Evolutionary conservation across 2,888 invertebrate species (phyloP), one percentile per base, ranked within the genome.

Genomic region (Biston stratarius): DNA sequence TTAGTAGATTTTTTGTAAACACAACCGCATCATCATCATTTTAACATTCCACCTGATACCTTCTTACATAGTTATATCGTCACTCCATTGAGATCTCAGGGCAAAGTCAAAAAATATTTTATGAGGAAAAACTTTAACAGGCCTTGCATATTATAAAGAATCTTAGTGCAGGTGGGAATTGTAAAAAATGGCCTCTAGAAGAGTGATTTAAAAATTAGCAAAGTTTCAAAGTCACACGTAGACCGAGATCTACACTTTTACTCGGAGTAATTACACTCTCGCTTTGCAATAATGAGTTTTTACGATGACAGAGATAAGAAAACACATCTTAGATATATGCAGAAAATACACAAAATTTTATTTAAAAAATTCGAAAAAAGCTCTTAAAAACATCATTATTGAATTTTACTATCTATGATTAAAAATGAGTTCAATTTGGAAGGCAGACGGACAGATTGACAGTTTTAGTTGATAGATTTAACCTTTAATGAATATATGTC

Each of bases 171-270:
- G n/a, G n/a, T n/a, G 36, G 36, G 51, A 51, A 34, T 40, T 40
- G n/a, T 15, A 40, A 53, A 53, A 40, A 53, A 40, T 11, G 10
- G 15, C 6, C 24, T 15, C 57, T 14, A 11, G 45, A 47, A 36
- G 9, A 47, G 45, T 47, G 8, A 57, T 12, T 57, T 36, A 14
- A 36, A 36, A 57, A 11, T 47, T n/a, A 34, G 57, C 14, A 6
- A 24, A 53, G 40, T 53, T 53, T 24, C 53, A 53, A 53, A 53
- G 53, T 53, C 53, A 53, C 40, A 11, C 38, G 40, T 40, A 53
- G 15, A 40, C 24, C 3, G 24, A 38, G 38, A 38, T 5, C 15
- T 15, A 40, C 11, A 53, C 40, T 53, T 53, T 53, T 40, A 40
- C 40, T 53, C 38, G 15, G 40, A 40, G 10, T 40, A 53, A 53